Conservation (phyloP, 1,140 invertebrate genomes). For the Nasonia longicornis region DNA sequence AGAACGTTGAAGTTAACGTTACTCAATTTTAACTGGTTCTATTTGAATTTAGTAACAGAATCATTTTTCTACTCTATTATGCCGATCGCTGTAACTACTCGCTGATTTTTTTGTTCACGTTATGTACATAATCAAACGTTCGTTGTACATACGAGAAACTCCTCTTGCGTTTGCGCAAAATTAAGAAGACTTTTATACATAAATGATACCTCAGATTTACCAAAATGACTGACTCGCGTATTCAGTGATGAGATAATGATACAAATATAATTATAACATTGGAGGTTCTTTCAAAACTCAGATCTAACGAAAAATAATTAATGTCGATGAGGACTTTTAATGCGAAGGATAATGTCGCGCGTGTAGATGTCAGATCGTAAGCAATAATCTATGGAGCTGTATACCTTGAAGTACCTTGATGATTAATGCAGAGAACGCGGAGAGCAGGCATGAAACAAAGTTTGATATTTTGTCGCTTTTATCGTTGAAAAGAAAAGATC, state of each 20-base stretch:
- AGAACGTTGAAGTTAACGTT: background rate
- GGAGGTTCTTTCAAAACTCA: background rate
- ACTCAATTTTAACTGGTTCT: background rate
- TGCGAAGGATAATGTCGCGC: background rate
- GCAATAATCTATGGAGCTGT: slow-evolving; percentile 25
- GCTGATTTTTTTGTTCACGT: background rate
- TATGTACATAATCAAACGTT: slow-evolving; percentile 13
- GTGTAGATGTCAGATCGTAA: slow-evolving; percentile 45
- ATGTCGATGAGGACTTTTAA: slow-evolving; percentile 1
- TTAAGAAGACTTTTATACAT: slow-evolving; percentile 24
- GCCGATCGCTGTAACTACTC: background rate
- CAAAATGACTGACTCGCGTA: slow-evolving; percentile 41
- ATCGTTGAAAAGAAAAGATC: slow-evolving; percentile 41
- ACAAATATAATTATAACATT: slow-evolving; percentile 29
- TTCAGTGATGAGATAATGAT: background rate
- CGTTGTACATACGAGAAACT: slow-evolving; percentile 15
- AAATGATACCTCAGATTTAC: slow-evolving; percentile 24
- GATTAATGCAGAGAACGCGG: background rate
- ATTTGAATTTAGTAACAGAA: background rate
- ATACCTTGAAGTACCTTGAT: slow-evolving; percentile 30
- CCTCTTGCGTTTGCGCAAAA: slow-evolving; percentile 11
- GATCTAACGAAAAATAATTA: slow-evolving; percentile 3
- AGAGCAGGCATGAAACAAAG: background rate
- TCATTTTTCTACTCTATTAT: background rate
- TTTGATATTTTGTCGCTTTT: slow-evolving; percentile 30